Evolutionary conservation across 2,797 vertebrate genomes (phyloP).

Genomic region (Micrastur ruficollis): DNA sequence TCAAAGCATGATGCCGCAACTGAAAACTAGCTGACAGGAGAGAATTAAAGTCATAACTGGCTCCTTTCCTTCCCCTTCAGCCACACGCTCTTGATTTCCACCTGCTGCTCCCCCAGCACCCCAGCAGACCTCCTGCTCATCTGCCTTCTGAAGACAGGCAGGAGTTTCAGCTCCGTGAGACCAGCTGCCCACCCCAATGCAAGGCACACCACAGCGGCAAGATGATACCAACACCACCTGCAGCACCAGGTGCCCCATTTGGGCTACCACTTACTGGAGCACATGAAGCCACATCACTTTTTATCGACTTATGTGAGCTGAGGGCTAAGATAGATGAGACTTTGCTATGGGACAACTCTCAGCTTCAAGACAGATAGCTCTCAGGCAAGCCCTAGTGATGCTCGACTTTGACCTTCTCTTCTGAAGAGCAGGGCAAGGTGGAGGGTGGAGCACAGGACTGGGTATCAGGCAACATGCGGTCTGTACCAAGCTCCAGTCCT

Average conservation of each 20-base stretch:
- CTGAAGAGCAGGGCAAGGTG: background rate
- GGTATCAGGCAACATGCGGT: background rate
- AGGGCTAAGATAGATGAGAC: background rate
- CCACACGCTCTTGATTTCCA: background rate
- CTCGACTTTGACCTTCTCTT: background rate
- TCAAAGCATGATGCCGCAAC: background rate
- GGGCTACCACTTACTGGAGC: background rate
- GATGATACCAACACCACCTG: background rate
- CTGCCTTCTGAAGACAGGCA: background rate
- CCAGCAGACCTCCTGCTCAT: background rate
- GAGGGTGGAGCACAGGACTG: background rate
- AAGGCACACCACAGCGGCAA: background rate
- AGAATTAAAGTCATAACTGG: background rate
- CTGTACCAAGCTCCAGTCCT: background rate
- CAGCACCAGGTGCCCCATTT: background rate
- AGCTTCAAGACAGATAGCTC: background rate
- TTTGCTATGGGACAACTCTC: background rate
- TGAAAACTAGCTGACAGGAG: background rate
- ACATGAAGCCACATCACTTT: background rate
- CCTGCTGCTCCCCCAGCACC: background rate
- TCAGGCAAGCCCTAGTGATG: background rate
- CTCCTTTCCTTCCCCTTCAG: background rate
- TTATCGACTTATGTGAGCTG: background rate
- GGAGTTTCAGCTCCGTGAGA: background rate
- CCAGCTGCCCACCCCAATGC: fast-evolving